Percentiles rank a stretch among this genome's conserved stretches.
Conservation (phyloP, 2,797 vertebrate genomes). For the Falco berigora region DNA sequence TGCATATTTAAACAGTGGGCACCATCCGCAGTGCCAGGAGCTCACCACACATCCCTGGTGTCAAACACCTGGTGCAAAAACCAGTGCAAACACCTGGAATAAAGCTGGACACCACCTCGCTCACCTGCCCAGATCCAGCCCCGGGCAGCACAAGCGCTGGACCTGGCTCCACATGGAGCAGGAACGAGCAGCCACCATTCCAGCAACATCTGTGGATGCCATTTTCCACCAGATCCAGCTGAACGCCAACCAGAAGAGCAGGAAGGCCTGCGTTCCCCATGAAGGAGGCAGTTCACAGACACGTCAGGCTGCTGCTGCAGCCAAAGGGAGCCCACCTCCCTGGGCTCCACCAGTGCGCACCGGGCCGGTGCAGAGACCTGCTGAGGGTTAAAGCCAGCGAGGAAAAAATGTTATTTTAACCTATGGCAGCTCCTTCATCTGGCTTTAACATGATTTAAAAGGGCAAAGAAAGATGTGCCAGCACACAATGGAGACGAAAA, state of each 20-base stretch:
- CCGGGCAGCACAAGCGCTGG: fast-evolving
- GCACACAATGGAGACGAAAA: neutral
- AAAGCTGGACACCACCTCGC: no score
- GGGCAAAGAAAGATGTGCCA: neutral
- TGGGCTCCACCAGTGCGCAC: fast-evolving
- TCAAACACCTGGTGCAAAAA: no score
- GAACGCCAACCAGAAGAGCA: neutral
- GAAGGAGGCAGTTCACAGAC: neutral
- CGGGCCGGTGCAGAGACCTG: neutral
- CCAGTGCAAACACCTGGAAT: neutral
- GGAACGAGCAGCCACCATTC: fast-evolving
- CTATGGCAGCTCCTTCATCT: neutral
- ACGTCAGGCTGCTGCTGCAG: neutral
- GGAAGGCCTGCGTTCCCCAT: fast-evolving
- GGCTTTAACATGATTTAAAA: neutral
- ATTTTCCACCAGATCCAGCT: neutral
- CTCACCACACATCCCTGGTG: neutral
- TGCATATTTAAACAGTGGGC: neutral
- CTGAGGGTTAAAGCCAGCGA: neutral
- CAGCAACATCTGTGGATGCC: fast-evolving
- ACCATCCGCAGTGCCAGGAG: fast-evolving
- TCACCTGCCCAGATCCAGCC: neutral
- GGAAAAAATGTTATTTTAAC: neutral
- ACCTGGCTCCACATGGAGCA: fast-evolving
- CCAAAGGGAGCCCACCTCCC: neutral